A percentile compares a stretch with the other conserved stretches of the same genome.
Evolutionary conservation across 2,113 vertebrate species (phyloP).

Genomic region (Eulacestoma nigropectus): DNA sequence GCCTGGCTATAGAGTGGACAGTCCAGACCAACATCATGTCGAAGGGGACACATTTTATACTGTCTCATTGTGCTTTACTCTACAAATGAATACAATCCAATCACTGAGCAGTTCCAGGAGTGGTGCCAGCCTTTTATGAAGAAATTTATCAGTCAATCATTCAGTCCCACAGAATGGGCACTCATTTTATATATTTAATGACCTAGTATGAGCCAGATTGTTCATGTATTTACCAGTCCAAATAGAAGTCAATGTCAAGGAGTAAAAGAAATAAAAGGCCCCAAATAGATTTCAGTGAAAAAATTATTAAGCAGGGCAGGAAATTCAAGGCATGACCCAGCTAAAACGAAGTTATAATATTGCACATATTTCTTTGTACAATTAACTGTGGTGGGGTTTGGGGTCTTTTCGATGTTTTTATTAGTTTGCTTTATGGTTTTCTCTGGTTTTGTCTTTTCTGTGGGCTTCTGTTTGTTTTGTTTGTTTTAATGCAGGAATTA

Average conservation of each 20-base stretch:
- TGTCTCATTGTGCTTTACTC: not conserved
- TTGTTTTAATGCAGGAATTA: not conserved
- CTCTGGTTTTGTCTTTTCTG: not conserved
- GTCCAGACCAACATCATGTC: not conserved
- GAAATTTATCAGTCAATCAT: not conserved
- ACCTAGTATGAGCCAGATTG: not conserved
- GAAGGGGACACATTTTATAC: not conserved
- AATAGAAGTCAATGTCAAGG: not conserved
- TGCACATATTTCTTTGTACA: not conserved
- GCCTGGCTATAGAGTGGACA: not conserved
- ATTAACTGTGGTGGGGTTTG: not conserved
- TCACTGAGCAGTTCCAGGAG: not conserved
- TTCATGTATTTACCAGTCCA: not conserved
- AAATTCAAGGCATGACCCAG: not conserved
- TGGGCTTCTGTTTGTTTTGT: fast-evolving
- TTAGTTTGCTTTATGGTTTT: not conserved
- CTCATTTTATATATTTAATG: not conserved
- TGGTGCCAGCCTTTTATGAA: not conserved
- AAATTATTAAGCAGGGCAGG: not conserved
- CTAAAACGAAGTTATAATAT: not conserved
- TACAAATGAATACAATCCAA: not conserved
- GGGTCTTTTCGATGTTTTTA: not conserved
- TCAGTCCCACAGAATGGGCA: not conserved
- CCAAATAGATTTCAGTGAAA: not conserved
- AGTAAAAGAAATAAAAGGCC: not conserved